A percentile compares a stretch with the other conserved stretches of the same genome.
Conservation (phyloP, 2,888 invertebrate species). For the Heliconius sara region DNA sequence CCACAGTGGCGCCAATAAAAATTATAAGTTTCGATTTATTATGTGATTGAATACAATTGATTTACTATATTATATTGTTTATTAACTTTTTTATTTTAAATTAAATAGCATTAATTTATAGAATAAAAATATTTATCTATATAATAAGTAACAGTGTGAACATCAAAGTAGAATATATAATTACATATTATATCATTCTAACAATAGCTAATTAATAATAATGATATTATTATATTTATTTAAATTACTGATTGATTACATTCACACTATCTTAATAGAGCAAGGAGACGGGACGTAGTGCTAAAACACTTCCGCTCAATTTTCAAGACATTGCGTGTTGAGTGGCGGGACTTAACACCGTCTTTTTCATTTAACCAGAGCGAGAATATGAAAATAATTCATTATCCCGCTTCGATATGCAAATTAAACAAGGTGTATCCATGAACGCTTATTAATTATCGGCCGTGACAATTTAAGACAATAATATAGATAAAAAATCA, state of each 20-base stretch:
- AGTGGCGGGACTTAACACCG: background rate
- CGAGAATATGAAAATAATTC: background rate
- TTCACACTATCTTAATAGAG: background rate
- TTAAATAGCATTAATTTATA: background rate
- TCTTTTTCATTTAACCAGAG: background rate
- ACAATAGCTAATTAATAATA: constrained; percentile 4
- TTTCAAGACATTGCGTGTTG: background rate
- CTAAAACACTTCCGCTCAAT: no score
- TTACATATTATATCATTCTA: background rate
- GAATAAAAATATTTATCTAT: background rate
- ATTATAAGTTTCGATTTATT: constrained; percentile 11
- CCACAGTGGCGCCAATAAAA: constrained; percentile 8
- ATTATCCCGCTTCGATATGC: no score
- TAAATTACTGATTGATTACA: background rate
- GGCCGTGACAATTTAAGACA: background rate
- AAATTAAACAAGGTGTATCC: background rate
- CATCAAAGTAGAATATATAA: background rate
- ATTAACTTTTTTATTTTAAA: background rate
- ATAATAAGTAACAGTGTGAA: background rate
- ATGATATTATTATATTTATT: constrained; percentile 1
- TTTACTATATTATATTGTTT: background rate
- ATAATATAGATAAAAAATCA: constrained; percentile 1
- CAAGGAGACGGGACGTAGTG: background rate
- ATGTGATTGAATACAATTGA: background rate
- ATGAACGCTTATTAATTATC: background rate